Conservation (phyloP, 2,797 vertebrate species). For the Gallirallus australis region DNA sequence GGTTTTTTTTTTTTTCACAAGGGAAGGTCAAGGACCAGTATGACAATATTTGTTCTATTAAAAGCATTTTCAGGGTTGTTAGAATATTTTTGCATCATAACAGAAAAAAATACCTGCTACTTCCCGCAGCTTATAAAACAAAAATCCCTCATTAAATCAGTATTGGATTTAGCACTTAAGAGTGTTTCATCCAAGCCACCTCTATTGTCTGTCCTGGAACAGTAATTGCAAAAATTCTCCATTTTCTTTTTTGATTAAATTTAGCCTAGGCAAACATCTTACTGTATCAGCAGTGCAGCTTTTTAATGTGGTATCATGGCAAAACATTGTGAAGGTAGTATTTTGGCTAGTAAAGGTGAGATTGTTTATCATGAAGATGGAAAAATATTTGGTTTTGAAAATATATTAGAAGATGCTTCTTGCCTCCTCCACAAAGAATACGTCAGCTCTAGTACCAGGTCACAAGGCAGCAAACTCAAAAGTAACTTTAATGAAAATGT, state of each 20-base stretch:
- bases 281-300: background rate
- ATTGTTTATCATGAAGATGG: background rate
- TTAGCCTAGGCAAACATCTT: background rate
- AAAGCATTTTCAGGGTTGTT: background rate
- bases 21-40: rapidly evolving
- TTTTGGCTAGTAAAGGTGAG: background rate
- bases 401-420: background rate
- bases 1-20: background rate
- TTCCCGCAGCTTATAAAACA: background rate
- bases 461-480: background rate
- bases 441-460: background rate
- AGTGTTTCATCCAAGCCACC: background rate
- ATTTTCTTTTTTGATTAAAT: background rate
- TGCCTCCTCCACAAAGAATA: background rate
- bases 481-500: background rate
- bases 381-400: background rate
- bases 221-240: background rate
- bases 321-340: background rate
- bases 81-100: background rate
- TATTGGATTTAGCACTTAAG: background rate
- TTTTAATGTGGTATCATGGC: background rate
- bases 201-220: background rate
- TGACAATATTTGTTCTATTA: background rate
- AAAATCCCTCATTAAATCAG: background rate
- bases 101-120: background rate